Base-by-base conservation (phyloP, 1,140 invertebrate species). In the Thrips palmi region DNA sequence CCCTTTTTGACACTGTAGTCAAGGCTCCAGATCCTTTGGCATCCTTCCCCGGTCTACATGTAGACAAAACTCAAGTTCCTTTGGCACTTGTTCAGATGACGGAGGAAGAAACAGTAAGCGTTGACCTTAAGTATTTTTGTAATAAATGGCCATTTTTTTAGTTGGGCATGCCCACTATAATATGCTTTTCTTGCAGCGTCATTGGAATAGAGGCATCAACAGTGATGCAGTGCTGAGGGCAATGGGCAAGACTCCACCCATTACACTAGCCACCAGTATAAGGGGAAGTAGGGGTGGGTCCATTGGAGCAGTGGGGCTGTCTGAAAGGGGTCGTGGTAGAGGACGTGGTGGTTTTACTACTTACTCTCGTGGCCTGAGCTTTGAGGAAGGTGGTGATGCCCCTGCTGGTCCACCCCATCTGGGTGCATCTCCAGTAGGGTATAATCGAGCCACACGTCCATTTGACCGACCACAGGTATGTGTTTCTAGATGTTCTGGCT, bases 21-120 rank as follows among this genome's bases (percentile, higher is more conserved):
- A 65, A 67, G 48, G 61, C 75, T 37, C 78, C 79, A n/a, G 64
- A 70, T 41, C 67, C 68, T 36, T 57, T 84, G 32, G 53, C 68
- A 20, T 62, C 62, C 40, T 70, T 77, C 49, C 63, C 69, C 43
- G 63, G 66, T 31, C 59, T 89, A 8, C 77, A 69, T 52, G 63
- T 78, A 37, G 79, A 85, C 45, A 76, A 80, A 55, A 59, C 70
- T 48, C 76, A 83, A 52, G 63, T 67, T 46, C 85, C 85, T 25
- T 56, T 89, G 40, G 77, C 80, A 25, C 61, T 87, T 39, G 65
- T 70, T 44, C 71, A 74, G 44, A 70, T 74, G 52, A 73, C 79
- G 54, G 80, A 85, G 44, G 83, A 88, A 50, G 84, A 88, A 63
- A 67, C 71, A 57, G 76, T 79, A 58, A 58, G 56, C 45, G 19